Evolutionary conservation across 2,888 invertebrate species (phyloP).

Genomic region (Lobophora halterata): DNA sequence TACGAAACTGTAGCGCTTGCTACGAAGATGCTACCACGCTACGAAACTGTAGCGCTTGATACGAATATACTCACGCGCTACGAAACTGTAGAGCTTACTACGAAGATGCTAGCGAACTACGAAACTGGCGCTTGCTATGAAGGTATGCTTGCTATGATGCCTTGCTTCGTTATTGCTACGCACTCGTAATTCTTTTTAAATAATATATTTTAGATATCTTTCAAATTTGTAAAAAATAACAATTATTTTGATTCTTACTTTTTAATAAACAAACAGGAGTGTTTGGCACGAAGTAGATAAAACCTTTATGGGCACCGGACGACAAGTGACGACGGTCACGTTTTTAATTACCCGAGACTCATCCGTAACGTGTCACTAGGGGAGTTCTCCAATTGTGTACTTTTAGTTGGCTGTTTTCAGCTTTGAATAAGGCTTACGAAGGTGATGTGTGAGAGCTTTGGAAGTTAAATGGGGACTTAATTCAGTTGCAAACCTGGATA

Average conservation of each 20-base stretch:
- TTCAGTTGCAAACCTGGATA: no score
- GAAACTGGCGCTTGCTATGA: no score
- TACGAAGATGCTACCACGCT: no score
- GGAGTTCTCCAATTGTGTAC: constrained; percentile 48
- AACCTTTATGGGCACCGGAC: constrained; percentile 62
- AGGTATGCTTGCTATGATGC: no score
- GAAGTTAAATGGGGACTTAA: constrained; percentile 29
- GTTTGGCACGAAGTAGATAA: constrained; percentile 70
- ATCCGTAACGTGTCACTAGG: constrained; percentile 67
- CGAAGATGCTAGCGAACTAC: no score
- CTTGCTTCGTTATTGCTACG: no score
- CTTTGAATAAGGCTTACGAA: constrained; percentile 23
- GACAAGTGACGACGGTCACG: constrained; percentile 79
- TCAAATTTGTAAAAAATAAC: not conserved
- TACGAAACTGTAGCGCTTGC: no score
- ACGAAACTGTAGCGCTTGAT: no score
- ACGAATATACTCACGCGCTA: no score
- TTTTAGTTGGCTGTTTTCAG: constrained; percentile 32
- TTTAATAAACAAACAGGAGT: constrained; percentile 66
- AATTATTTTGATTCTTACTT: constrained; percentile 40
- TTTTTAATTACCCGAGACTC: constrained; percentile 76
- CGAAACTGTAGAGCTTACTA: no score
- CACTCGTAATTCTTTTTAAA: no score
- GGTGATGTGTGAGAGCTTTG: constrained; percentile 22
- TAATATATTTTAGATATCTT: no score